Evolutionary conservation across 2,797 vertebrate species (phyloP).

Genomic region (Phoebastria nigripes): DNA sequence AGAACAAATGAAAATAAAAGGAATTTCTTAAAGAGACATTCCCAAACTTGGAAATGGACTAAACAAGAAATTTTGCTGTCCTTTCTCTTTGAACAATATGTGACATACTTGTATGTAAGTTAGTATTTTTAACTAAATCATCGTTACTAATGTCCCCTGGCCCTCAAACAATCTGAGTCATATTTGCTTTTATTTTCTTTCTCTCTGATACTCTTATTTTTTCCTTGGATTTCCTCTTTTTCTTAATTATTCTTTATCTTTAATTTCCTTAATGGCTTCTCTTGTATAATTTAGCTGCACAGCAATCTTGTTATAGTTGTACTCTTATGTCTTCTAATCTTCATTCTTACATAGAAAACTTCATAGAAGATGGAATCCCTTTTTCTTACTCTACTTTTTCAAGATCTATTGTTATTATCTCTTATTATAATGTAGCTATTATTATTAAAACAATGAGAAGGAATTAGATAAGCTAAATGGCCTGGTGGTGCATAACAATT

Average conservation of each 20-base stretch:
- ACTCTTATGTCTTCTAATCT: not conserved
- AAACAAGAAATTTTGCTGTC: not conserved
- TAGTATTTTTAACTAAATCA: not conserved
- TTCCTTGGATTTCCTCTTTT: not conserved
- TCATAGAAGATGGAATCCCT: not conserved
- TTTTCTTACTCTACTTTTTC: not conserved
- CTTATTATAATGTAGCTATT: not conserved
- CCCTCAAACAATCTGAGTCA: not conserved
- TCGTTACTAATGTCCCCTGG: not conserved
- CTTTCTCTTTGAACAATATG: not conserved
- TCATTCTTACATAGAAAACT: not conserved
- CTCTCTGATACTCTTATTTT: not conserved
- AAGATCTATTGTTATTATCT: not conserved
- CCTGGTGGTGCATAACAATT: not conserved
- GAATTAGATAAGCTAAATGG: not conserved
- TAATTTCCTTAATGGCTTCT: not conserved
- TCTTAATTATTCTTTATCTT: slow-evolving; percentile 6
- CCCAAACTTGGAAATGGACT: not conserved
- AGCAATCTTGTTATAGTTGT: not conserved
- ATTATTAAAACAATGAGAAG: not conserved
- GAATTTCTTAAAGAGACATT: not conserved
- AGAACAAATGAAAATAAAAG: not conserved
- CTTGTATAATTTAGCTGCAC: not conserved
- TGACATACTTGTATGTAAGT: not conserved
- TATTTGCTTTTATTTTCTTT: not conserved